A percentile compares a stretch with the other conserved stretches of the same genome.
phyloP scores from a whole-genome alignment of 53 echinoderm and acorn worm genomes.

The Actinopyga echinites region DNA sequence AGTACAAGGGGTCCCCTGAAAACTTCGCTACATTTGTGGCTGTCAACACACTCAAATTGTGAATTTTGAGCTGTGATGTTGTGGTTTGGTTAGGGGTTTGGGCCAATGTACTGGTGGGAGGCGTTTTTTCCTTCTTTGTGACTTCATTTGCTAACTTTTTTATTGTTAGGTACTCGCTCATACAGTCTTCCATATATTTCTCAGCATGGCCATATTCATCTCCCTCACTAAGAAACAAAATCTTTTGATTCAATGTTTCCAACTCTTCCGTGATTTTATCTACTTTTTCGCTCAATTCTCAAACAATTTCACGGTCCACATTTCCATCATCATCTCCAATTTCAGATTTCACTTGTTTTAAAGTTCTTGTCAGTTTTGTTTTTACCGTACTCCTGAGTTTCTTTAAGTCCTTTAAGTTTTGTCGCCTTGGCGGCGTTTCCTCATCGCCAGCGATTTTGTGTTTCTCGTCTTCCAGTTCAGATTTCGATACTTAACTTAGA shows the following conservation, averaged over 20 bases:
- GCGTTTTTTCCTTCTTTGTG: background rate
- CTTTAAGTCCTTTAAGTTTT: too few relatives aligned
- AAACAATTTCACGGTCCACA: background rate
- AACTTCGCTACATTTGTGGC: constrained; percentile 51
- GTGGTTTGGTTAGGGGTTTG: background rate
- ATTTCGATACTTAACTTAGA: too few relatives aligned
- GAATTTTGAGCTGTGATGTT: background rate
- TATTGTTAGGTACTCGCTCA: background rate
- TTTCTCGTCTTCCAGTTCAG: too few relatives aligned
- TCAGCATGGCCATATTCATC: constrained; percentile 19
- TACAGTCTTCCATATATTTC: constrained; percentile 28
- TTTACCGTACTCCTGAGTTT: background rate
- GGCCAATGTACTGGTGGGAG: too few relatives aligned
- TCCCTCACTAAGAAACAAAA: constrained; percentile 32
- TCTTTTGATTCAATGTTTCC: background rate
- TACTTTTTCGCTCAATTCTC: background rate
- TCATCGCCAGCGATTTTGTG: too few relatives aligned
- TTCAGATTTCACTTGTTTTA: background rate
- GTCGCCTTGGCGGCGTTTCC: too few relatives aligned
- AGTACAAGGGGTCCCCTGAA: constrained; percentile 50
- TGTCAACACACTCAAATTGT: constrained; percentile 12
- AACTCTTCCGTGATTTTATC: background rate
- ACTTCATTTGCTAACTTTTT: background rate
- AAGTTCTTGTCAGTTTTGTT: background rate
- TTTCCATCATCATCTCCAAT: background rate